Evolutionary conservation across 2,113 vertebrate genomes (phyloP).

Genomic region (Plecotus auritus): DNA sequence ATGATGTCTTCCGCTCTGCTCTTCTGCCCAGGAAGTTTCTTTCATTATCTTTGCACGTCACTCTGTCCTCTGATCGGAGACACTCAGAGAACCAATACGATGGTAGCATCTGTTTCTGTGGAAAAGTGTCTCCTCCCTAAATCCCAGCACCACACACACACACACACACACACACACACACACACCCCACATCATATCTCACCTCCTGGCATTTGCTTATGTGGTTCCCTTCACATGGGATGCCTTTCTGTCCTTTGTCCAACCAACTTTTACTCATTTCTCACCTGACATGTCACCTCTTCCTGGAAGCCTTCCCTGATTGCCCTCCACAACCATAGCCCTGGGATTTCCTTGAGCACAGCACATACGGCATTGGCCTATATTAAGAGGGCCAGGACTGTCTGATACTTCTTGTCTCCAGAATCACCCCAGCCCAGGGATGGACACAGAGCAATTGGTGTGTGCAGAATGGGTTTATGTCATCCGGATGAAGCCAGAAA

Average conservation of each 20-base stretch:
- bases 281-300: neutral
- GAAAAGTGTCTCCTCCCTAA: neutral
- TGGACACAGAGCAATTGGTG: neutral
- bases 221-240: neutral
- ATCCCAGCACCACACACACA: neutral
- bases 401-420: neutral
- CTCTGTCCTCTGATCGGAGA: neutral
- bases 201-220: neutral
- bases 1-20: neutral
- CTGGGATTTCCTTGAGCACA: neutral
- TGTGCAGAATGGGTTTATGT: neutral
- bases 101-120: neutral
- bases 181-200: neutral
- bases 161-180: rapidly evolving
- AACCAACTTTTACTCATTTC: neutral
- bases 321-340: neutral
- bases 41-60: neutral
- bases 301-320: neutral
- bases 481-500: neutral
- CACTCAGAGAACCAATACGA: too few relatives aligned
- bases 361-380: neutral
- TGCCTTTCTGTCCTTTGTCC: neutral
- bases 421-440: neutral
- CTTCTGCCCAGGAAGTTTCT: neutral
- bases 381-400: too few relatives aligned